These are phyloP conservation scores for Verasper variegatus DNA, from an alignment of 2,113 vertebrate genomes.

Conservation along the genomic window DNA sequence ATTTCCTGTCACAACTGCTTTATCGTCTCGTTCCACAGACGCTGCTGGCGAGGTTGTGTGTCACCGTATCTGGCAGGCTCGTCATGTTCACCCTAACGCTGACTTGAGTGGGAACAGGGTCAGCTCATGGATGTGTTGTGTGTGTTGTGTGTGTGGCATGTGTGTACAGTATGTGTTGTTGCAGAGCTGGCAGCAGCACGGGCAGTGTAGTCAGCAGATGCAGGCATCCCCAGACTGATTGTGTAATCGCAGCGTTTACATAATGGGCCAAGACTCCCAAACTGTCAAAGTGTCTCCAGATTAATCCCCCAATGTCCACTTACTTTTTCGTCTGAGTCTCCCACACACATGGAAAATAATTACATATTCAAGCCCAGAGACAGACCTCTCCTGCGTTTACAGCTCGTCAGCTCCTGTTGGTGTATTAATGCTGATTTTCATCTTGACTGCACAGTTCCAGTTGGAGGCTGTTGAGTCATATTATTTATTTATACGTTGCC, in stretches of 20 bases:
- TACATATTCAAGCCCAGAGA: conserved; percentile 11
- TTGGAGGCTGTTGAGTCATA: conserved; percentile 51
- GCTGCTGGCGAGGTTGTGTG: conserved; percentile 46
- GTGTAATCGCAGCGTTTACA: conserved; percentile 68
- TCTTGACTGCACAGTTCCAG: conserved; percentile 47
- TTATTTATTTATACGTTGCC: conserved; percentile 46
- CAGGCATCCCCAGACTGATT: conserved; percentile 68
- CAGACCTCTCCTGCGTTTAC: conserved; percentile 1
- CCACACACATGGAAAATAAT: not conserved
- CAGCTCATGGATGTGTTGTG: conserved; percentile 46
- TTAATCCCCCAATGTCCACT: conserved; percentile 46
- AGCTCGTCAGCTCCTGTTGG: conserved; percentile 20
- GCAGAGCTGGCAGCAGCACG: conserved; percentile 52
- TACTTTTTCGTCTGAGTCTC: conserved; percentile 16
- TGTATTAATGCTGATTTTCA: conserved; percentile 50
- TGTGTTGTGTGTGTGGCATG: conserved; percentile 11
- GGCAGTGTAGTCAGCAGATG: conserved; percentile 63
- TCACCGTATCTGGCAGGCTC: conserved; percentile 43
- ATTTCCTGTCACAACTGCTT: conserved; percentile 59
- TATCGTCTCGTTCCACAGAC: conserved; percentile 3
- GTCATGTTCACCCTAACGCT: conserved; percentile 37
- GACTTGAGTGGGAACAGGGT: conserved; percentile 20
- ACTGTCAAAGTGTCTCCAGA: conserved; percentile 64
- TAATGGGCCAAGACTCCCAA: conserved; percentile 59
- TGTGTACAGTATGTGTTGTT: not conserved